Base-by-base conservation (phyloP, 2,888 invertebrate genomes). In the Dynastes grantii region DNA sequence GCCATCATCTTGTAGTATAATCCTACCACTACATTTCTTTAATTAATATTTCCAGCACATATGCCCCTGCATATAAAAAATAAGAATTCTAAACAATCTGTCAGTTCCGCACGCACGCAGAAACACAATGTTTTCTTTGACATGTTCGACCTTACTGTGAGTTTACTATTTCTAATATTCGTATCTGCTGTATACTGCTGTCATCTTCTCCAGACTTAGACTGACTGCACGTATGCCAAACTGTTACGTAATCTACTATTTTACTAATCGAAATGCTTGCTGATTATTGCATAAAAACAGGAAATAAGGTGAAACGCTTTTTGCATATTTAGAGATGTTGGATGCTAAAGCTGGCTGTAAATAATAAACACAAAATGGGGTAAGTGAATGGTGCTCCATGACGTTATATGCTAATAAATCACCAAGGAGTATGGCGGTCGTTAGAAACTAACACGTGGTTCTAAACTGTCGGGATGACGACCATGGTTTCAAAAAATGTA, bases 231-330 rank as follows among this genome's bases (percentile, higher is more conserved):
- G 76, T 67, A 76, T 65, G 53, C 65, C 55, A 53, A 76, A 76
- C 53, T 55, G 22, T 55, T 55, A 55, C 55, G 64, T 73, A 79
- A 64, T 67, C 55, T 76, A 58, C 70, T 64, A 55, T 68, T 73
- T 40, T 8, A 73, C 40, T 73, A 58, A 73, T 37, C 32, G 16
- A 27, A 51, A 58, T 32, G 71, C 71, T 73, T 73, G 40, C 27
- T 13, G 32, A 73, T 37, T 29, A 6, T 53, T 29, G 32, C 4
- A 32, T 32, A 32, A 9, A 6, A 49, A 64, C 27, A 64, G 5
- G n/a, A 29, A 65, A 9, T 65, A 73, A 76, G 53, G 76, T 45
- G 78, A 81, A 81, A 79, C 81, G 81, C 80, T 78, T 76, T 70
- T 80, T 40, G 9, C 8, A 40, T 40, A 40, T 40, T 9, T 40